Conservation (phyloP, 2,888 invertebrate genomes). For the Axea sp. region DNA sequence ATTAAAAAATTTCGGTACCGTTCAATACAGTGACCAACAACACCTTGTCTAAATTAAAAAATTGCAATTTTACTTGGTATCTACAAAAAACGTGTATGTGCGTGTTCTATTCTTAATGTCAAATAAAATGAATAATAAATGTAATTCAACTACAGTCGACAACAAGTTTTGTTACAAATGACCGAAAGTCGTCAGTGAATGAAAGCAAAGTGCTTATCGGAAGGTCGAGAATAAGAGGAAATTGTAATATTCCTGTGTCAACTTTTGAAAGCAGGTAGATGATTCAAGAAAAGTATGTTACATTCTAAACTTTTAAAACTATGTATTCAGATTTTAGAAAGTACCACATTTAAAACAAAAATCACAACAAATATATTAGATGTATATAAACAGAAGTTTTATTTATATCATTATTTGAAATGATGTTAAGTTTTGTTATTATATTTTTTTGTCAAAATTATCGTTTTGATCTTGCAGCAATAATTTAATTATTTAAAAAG, state of each 20-base stretch:
- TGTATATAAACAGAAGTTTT: too few species aligned
- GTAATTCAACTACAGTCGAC: conserved; percentile 34
- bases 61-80: conserved; percentile 41
- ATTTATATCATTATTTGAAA: too few species aligned
- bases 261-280: neutral
- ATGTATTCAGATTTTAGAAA: conserved; percentile 3
- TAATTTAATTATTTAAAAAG: too few species aligned
- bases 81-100: conserved; percentile 46
- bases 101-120: conserved; percentile 28
- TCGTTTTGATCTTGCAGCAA: too few species aligned
- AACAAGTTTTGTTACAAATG: conserved; percentile 18
- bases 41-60: conserved; percentile 31
- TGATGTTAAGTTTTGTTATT: too few species aligned
- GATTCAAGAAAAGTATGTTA: conserved; percentile 2
- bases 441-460: too few species aligned
- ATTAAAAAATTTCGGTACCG: conserved; percentile 10
- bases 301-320: conserved; percentile 10
- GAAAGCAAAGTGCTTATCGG: conserved; percentile 1
- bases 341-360: too few species aligned
- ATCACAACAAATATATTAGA: too few species aligned
- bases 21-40: conserved; percentile 35
- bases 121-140: conserved; percentile 24
- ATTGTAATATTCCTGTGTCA: neutral
- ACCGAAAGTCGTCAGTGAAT: conserved; percentile 4
- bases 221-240: neutral